Evolutionary conservation across 2,797 vertebrate species (phyloP).

Genomic region (Loris lydekkerianus): DNA sequence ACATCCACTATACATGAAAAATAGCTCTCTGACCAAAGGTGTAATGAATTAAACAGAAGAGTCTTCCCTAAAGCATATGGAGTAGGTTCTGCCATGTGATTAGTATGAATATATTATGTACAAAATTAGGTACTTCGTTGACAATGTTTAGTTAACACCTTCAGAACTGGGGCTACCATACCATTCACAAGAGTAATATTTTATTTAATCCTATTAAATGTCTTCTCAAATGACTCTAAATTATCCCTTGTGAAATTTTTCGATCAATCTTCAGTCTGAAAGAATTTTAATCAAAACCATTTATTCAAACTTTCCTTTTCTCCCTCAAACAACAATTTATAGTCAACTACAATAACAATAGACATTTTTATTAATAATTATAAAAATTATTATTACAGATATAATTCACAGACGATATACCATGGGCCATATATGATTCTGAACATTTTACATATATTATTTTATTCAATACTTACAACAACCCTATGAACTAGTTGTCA

Average conservation of each 20-base stretch:
- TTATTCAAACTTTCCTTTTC: conserved; percentile 42
- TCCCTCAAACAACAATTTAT: background rate
- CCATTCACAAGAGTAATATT: conserved; percentile 16
- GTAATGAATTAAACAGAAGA: conserved; percentile 9
- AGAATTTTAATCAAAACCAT: conserved; percentile 13
- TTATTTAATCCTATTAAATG: conserved; percentile 48
- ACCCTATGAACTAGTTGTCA: conserved; percentile 6
- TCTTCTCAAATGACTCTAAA: conserved; percentile 1
- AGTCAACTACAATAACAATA: background rate
- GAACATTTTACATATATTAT: background rate
- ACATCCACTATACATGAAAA: background rate
- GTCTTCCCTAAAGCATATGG: background rate
- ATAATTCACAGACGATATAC: background rate
- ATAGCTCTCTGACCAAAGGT: conserved; percentile 3
- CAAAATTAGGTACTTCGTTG: conserved; percentile 40
- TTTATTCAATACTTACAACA: conserved; percentile 12
- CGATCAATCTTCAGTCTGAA: background rate
- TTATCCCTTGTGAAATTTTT: background rate
- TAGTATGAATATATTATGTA: conserved; percentile 20
- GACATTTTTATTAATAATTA: background rate
- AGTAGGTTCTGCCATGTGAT: background rate
- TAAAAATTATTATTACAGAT: background rate
- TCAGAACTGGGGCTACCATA: background rate
- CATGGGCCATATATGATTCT: background rate
- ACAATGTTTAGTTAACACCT: conserved; percentile 53